These are phyloP conservation scores for Melanerpes aurifrons DNA, from an alignment of 2,113 vertebrate genomes.

Conservation along the genomic window DNA sequence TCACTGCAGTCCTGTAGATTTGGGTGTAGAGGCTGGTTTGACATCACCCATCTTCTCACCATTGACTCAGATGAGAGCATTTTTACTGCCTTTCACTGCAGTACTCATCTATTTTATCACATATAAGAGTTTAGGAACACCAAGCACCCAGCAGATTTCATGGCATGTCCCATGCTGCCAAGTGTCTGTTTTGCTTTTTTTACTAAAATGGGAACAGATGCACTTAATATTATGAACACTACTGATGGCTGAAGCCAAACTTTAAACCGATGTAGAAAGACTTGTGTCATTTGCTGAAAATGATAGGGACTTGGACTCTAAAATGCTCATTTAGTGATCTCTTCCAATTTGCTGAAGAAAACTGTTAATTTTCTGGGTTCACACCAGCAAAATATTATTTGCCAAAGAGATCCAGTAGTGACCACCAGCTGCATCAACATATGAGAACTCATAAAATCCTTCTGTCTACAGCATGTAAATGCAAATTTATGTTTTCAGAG, in stretches of 20 bases:
- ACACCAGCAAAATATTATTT: background rate
- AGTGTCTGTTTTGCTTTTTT: background rate
- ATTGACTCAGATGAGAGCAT: background rate
- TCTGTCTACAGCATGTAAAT: background rate
- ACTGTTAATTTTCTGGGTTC: background rate
- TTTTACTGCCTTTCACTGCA: background rate
- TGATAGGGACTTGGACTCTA: background rate
- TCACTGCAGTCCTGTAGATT: background rate
- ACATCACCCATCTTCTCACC: rapidly evolving
- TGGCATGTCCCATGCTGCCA: background rate
- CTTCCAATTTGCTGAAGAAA: background rate
- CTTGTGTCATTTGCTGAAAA: rapidly evolving
- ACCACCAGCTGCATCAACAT: background rate
- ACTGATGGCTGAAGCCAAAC: background rate
- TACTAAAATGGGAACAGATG: background rate
- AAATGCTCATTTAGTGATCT: background rate
- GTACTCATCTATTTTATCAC: background rate
- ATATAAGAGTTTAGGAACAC: background rate
- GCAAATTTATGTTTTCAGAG: background rate
- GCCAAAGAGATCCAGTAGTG: background rate
- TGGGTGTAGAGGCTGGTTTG: background rate
- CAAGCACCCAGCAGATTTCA: background rate
- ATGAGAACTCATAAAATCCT: background rate
- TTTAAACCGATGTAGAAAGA: background rate
- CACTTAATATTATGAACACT: background rate